Conservation (phyloP, 2,113 vertebrate species). For the Hystrix cristata region DNA sequence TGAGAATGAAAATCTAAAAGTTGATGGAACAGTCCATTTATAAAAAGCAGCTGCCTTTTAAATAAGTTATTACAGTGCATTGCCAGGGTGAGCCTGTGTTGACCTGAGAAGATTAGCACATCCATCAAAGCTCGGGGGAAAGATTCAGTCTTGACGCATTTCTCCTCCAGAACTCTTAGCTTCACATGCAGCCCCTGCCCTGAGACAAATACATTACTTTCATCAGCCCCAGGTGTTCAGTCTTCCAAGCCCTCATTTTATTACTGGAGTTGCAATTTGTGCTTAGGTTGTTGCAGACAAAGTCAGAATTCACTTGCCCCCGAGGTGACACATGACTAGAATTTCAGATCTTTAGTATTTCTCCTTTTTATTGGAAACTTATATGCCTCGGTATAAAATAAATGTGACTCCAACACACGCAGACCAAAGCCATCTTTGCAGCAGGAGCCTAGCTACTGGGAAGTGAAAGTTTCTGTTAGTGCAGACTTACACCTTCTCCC, state of each 20-base stretch:
- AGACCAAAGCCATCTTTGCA: not conserved
- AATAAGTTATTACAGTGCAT: slow-evolving; percentile 54
- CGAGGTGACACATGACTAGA: slow-evolving; percentile 44
- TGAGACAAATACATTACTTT: slow-evolving; percentile 56
- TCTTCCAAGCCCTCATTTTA: slow-evolving; percentile 56
- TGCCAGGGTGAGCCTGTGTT: slow-evolving; percentile 41
- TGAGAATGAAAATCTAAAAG: slow-evolving; percentile 64
- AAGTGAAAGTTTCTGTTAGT: not conserved
- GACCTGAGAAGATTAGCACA: slow-evolving; percentile 70
- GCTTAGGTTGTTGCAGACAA: slow-evolving; percentile 23
- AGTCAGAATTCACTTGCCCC: slow-evolving; percentile 68
- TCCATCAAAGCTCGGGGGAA: slow-evolving; percentile 72
- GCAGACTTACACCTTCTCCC: not conserved
- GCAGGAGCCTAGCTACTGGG: not conserved
- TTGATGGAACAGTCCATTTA: slow-evolving; percentile 47
- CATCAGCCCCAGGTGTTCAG: slow-evolving; percentile 58
- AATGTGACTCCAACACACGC: not conserved
- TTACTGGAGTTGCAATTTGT: slow-evolving; percentile 68
- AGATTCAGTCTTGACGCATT: slow-evolving; percentile 63
- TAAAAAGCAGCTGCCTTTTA: slow-evolving; percentile 71
- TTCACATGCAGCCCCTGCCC: slow-evolving; percentile 28
- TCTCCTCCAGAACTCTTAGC: slow-evolving; percentile 55
- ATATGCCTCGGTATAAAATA: not conserved
- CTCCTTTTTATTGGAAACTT: slow-evolving; percentile 4
- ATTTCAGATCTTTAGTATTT: slow-evolving; percentile 42